A percentile compares a stretch with the other conserved stretches of the same genome.
Evolutionary conservation across 2,113 vertebrate genomes (phyloP).

Genomic region (Elanus axillaris): DNA sequence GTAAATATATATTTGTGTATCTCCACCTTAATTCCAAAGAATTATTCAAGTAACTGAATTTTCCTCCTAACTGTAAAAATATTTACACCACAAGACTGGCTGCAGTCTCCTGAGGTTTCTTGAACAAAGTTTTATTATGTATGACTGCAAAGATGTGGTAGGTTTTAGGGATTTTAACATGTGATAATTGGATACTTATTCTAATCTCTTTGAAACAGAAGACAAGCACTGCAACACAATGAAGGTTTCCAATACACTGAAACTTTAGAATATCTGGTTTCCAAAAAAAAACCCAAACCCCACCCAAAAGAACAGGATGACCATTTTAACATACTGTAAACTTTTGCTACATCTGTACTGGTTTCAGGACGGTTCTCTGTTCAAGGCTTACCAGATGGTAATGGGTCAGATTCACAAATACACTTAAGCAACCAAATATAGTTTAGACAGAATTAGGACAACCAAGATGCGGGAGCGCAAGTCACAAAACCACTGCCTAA

Average conservation of each 20-base stretch:
- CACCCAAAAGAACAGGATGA: neutral
- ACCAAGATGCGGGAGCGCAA: neutral
- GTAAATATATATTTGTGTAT: neutral
- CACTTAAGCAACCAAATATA: neutral
- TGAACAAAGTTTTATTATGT: neutral
- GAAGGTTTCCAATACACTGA: neutral
- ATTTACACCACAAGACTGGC: neutral
- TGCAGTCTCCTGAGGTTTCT: neutral
- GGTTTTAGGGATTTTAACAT: neutral
- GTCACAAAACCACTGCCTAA: neutral
- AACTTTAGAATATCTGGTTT: neutral
- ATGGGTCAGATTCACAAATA: neutral
- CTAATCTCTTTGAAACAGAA: neutral
- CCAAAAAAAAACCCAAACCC: neutral
- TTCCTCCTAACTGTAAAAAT: neutral
- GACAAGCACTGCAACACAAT: neutral
- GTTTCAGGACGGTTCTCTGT: neutral
- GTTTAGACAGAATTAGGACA: neutral
- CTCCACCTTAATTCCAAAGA: neutral
- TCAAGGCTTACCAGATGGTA: neutral
- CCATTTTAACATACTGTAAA: neutral
- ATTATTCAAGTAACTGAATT: neutral
- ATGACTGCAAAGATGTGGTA: neutral
- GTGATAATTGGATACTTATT: neutral
- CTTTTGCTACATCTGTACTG: neutral